Evolutionary conservation across 2,113 vertebrate genomes (phyloP).

Genomic region (Sakesphorus luctuosus): DNA sequence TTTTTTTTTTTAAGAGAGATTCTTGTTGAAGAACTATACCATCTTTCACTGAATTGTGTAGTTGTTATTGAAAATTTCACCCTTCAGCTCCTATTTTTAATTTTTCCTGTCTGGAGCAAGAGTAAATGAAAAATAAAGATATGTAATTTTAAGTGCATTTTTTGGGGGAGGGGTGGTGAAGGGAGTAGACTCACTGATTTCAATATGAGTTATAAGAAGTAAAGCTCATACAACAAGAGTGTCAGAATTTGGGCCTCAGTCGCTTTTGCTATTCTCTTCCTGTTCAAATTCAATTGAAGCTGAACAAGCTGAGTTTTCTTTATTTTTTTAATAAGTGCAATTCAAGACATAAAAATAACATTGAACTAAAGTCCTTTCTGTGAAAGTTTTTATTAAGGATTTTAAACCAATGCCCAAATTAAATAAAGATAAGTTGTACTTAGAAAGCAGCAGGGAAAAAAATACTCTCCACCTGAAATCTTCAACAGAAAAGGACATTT

Average conservation of each 20-base stretch:
- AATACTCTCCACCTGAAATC: not conserved
- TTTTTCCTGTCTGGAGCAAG: not conserved
- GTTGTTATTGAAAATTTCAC: not conserved
- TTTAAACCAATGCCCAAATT: not conserved
- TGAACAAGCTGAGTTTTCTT: not conserved
- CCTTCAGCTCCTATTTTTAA: not conserved
- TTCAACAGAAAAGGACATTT: not conserved
- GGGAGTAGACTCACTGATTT: not conserved
- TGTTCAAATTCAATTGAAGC: not conserved
- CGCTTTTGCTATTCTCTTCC: not conserved
- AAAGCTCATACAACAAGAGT: not conserved
- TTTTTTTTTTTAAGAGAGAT: not conserved
- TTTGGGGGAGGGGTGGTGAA: fast-evolving
- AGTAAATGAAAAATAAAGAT: not conserved
- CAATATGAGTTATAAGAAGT: not conserved
- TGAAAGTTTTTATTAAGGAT: not conserved
- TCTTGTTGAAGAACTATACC: not conserved
- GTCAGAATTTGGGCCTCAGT: not conserved
- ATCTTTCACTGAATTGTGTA: not conserved
- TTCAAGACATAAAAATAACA: not conserved
- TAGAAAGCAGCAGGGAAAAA: not conserved
- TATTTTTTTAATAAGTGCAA: not conserved
- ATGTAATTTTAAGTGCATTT: not conserved
- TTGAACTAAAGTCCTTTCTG: not conserved
- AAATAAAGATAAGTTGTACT: not conserved